phyloP scores from a whole-genome alignment of 2,797 vertebrate genomes.

The Glossophaga mutica region DNA sequence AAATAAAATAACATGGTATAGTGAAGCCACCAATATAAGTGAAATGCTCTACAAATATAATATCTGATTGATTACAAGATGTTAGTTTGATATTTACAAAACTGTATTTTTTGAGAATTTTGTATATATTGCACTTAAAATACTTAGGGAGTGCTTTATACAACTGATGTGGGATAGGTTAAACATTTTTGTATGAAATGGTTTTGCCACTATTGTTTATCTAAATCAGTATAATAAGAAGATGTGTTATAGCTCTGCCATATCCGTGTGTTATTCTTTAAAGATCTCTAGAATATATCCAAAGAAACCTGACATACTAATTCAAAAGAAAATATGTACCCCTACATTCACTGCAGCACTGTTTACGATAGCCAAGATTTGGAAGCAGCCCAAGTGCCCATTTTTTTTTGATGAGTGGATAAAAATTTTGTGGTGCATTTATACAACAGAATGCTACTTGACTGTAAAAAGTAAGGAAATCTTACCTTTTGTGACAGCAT shows the following conservation, averaged over 20 bases:
- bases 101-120: constrained; percentile 9
- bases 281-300: background rate
- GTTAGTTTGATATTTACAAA: background rate
- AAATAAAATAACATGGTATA: constrained; percentile 5
- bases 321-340: background rate
- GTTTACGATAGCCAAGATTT: background rate
- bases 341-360: background rate
- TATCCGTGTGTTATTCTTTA: background rate
- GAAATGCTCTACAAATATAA: background rate
- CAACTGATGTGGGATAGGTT: background rate
- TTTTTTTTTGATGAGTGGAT: background rate
- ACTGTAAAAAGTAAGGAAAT: background rate
- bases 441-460: background rate
- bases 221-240: background rate
- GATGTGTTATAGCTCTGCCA: background rate
- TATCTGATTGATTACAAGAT: background rate
- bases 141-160: background rate
- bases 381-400: background rate
- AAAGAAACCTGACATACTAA: background rate
- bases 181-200: background rate
- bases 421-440: background rate
- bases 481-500: background rate
- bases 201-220: background rate
- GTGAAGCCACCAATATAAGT: background rate
- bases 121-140: background rate